Base-by-base conservation (phyloP, 2,113 vertebrate species). In the Scytalopus superciliaris region DNA sequence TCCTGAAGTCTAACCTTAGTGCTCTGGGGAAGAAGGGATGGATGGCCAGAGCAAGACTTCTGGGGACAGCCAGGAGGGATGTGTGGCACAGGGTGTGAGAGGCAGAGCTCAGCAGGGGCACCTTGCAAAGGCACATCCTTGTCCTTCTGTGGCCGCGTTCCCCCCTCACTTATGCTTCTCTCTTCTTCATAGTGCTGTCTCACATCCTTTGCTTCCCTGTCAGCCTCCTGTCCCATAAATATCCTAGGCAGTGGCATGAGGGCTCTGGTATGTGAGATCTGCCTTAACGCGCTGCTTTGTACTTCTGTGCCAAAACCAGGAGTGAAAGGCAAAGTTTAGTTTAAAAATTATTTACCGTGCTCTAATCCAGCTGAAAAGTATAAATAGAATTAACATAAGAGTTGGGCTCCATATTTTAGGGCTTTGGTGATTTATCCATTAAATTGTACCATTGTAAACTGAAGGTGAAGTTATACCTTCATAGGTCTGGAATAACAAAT, bases 231-330 rank as follows among this genome's bases (percentile, higher is more conserved):
- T 67, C 47, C 53, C 1, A 0, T 9, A 28, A 35, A 19, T 39
- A 7, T 2, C 5, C 3, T 27, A 4, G 6, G 8, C 42, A 55
- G 33, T 2, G 10, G 14, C 17, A 15, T 0, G 0, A 19, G 35
- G 42, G 22, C 33, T 55, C n/a, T 40, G 45, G 22, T 28, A 12
- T 31, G 63, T 44, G 62, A 81, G 59, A 35, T 84, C 27, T 2
- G 2, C 66, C 33, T 70, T 35, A 79, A 27, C 0, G 0, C 5
- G 2, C 27, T 52, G 39, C 56, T 72, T 87, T 56, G 49, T 80
- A 25, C 7, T 88, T 85, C 31, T 33, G 31, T 33, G 85, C 49
- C 17, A 84, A 87, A 89, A 42, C 55, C 2, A 1, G 28, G n/a
- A 70, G 8, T 83, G 45, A 85, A 87, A 83, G 47, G 31, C 14